Evolutionary conservation across 1,140 invertebrate species (phyloP).

Genomic region (Drusus annulatus): DNA sequence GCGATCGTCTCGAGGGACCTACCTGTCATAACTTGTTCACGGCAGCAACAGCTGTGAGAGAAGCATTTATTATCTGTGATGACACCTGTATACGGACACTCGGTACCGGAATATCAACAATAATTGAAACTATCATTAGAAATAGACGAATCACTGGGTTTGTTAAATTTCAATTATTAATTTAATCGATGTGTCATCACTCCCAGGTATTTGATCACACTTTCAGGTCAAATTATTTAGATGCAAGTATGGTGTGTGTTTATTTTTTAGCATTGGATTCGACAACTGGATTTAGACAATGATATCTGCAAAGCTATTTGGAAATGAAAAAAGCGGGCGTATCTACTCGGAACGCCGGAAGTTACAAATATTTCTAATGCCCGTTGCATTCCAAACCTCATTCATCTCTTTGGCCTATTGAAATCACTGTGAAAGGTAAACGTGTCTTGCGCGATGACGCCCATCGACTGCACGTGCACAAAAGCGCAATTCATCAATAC

Average conservation of each 20-base stretch:
- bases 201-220: no score
- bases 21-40: constrained; percentile 37
- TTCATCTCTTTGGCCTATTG: constrained; percentile 26
- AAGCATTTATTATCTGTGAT: constrained; percentile 20
- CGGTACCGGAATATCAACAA: neutral
- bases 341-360: constrained; percentile 5
- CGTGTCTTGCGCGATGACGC: neutral
- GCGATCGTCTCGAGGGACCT: neutral
- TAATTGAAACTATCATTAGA: neutral
- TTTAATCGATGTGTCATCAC: no score
- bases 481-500: constrained; percentile 11
- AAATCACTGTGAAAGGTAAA: neutral
- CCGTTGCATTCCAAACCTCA: constrained; percentile 25
- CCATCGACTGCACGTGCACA: neutral
- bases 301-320: neutral
- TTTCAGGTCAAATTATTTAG: neutral
- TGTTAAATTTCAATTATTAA: no score
- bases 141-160: neutral
- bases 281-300: neutral
- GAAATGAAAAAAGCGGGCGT: neutral
- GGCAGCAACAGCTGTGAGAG: constrained; percentile 28
- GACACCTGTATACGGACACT: constrained; percentile 6
- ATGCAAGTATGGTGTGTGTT: neutral
- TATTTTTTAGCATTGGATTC: neutral
- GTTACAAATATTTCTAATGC: constrained; percentile 33